These are phyloP conservation scores for Meandrusa payeni DNA, from an alignment of 2,888 invertebrate genomes.

Conservation along the genomic window DNA sequence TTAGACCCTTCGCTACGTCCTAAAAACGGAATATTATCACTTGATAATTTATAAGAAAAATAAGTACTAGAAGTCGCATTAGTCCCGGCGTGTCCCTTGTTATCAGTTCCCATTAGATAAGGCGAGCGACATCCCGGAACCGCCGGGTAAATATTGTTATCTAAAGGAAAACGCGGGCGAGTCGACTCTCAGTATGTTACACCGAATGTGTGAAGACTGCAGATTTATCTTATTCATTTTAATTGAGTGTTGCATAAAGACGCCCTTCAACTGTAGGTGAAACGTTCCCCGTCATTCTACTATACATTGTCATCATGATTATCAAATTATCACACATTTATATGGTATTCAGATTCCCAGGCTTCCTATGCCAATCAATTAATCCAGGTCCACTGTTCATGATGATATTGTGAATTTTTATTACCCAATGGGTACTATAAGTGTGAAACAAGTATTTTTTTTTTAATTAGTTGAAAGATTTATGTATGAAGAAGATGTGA, in stretches of 20 bases:
- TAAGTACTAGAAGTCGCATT: slow-evolving; percentile 26
- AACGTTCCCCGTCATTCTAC: no score
- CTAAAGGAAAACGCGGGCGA: slow-evolving; percentile 31
- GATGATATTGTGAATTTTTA: no score
- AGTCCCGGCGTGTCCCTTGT: slow-evolving; percentile 28
- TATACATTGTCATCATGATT: no score
- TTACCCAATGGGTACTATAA: no score
- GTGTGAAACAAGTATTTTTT: no score
- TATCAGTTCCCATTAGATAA: slow-evolving; percentile 47
- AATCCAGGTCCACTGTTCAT: no score
- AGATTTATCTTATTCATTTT: slow-evolving; percentile 2
- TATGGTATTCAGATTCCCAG: no score
- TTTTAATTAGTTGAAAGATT: slow-evolving; percentile 40
- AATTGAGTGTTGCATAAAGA: no score
- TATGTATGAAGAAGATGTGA: no score
- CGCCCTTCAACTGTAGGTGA: no score
- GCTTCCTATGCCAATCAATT: no score
- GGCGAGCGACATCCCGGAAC: slow-evolving; percentile 42
- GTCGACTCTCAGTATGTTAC: slow-evolving; percentile 11
- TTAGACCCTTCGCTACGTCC: background rate
- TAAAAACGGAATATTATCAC: slow-evolving; percentile 28
- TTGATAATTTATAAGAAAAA: slow-evolving; percentile 29
- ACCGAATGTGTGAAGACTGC: slow-evolving; percentile 16
- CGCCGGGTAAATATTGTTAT: slow-evolving; percentile 41
- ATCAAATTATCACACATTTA: no score